Base-by-base conservation (phyloP, 2,113 vertebrate genomes). In the Coregonus clupeaformis region DNA sequence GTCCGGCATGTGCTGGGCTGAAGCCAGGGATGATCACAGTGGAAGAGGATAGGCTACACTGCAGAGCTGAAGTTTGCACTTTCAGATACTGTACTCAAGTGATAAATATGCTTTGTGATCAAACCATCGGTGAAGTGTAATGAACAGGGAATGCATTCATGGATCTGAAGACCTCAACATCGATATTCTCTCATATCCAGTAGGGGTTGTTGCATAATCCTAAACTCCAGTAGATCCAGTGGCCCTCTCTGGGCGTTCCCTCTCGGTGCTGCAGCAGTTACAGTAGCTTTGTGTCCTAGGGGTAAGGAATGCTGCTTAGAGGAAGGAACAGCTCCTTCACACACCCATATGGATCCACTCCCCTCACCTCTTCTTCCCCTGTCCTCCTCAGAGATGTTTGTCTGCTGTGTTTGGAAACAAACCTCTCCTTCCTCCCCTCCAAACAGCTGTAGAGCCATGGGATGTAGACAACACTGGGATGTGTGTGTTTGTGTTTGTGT, bases 391-490 rank as follows among this genome's bases (percentile, higher is more conserved):
- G 6, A 91, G 86, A 76, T 71, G 84, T 81, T 81, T 59, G 69
- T 73, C 60, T 72, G n/a, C 69, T 68, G 29, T 70, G 47, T 68
- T 85, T 79, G 24, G 86, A 86, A 80, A 89, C 88, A 90, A 91
- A 36, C 1, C 36, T 9, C n/a, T 78, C 63, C 62, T 25, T n/a
- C 60, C 60, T 22, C 59, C 60, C 6, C 72, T 81, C 91, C 92
- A 91, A 87, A 91, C 91, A 92, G 93, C 89, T 92, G 91, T 13
- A 9, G 66, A 62, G 65, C 68, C 75, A 52, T 27, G 6, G 66
- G 66, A 72, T 66, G 60, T 42, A 49, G 69, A 76, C 85, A 76
- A 88, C 87, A 80, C 80, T 22, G 27, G 83, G 66, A 80, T 87
- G 89, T 27, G 18, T 20, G 30, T 47, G 67, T 47, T 3, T 47